A percentile compares a stretch with the other conserved stretches of the same genome.
These are phyloP conservation scores for Henricia sp. DNA, from an alignment of 53 echinoderm and acorn worm species.

Conservation along the genomic window DNA sequence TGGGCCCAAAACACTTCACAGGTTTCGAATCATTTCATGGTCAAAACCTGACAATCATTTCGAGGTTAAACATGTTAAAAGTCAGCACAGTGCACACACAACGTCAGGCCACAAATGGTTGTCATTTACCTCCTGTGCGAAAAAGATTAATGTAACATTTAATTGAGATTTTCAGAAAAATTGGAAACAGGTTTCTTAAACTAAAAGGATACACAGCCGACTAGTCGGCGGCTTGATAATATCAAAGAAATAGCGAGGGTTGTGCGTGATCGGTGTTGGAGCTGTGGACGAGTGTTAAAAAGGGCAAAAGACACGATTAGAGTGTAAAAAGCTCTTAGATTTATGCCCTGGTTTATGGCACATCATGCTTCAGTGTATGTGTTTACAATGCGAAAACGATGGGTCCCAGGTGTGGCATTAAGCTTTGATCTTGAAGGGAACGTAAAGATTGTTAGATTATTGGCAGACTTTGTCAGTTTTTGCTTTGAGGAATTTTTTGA, in stretches of 20 bases:
- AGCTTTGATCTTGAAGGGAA: neutral
- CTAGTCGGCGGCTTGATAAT: neutral
- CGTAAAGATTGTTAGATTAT: too few relatives aligned
- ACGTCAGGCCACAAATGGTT: neutral
- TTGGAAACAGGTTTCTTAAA: constrained; percentile 22
- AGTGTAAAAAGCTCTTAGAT: constrained; percentile 40
- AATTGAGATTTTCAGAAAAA: constrained; percentile 24
- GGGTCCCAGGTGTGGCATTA: constrained; percentile 2
- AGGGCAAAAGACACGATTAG: constrained; percentile 3
- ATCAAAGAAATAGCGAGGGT: neutral
- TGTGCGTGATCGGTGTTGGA: neutral
- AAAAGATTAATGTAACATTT: constrained; percentile 42
- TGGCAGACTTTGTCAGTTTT: too few relatives aligned
- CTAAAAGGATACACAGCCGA: neutral
- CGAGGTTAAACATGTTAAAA: neutral
- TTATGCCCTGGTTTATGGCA: constrained; percentile 30
- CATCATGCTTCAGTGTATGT: constrained; percentile 32
- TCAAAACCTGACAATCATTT: neutral
- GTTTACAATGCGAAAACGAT: constrained; percentile 28
- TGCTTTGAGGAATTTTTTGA: too few relatives aligned
- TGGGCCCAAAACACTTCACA: constrained; percentile 12
- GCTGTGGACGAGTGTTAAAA: neutral
- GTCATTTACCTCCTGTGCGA: neutral
- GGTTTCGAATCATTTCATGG: neutral
- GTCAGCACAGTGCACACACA: neutral